Evolutionary conservation across 2,113 vertebrate species (phyloP), one percentile per base, ranked within the genome.

Genomic region (Oreochromis tanganicae): DNA sequence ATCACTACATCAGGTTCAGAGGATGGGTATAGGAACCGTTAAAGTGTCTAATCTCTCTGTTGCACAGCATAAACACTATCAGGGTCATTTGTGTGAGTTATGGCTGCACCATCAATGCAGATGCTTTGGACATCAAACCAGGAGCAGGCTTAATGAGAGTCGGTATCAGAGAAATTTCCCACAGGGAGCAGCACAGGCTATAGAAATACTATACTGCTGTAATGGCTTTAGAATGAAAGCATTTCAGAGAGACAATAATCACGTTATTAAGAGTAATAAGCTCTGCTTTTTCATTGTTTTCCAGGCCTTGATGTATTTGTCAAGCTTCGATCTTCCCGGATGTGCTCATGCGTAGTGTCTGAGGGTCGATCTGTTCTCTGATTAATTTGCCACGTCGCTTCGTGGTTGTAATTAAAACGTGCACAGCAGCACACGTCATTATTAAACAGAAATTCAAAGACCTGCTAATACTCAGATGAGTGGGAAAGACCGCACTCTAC

Each of bases 81-180:
- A 14, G 66, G 38, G 56, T 84, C 1, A 59, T 87, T 68, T 84
- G 52, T 91, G 80, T 88, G 85, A 92, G 73, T 93, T 87, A 88
- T 88, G 57, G 85, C 43, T 90, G 85, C 86, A 88, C 75, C 68
- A 83, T 59, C 43, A 78, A 8, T 85, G 87, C 87, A 83, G 90
- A 90, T 85, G 36, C 46, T 3, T 19, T 14, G 27, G 80, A 83
- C n/a, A 50, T 71, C 32, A 82, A 83, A 87, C 68, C 87, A 83
- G 59, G 14, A 55, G 80, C 27, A 7, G 63, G 36, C 17, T 52
- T 41, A 85, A 78, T 79, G 38, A 87, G 27, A 75, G 48, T 54
- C 7, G 5, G 36, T 55, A 52, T 61, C 59, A 86, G 59, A 75
- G 84, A 81, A 36, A 61, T 82, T 82, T 78, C 24, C 57, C 55